Percentiles rank a stretch among this genome's conserved stretches.
phyloP scores from a whole-genome alignment of 2,113 vertebrate genomes.

The Takifugu bimaculatus region DNA sequence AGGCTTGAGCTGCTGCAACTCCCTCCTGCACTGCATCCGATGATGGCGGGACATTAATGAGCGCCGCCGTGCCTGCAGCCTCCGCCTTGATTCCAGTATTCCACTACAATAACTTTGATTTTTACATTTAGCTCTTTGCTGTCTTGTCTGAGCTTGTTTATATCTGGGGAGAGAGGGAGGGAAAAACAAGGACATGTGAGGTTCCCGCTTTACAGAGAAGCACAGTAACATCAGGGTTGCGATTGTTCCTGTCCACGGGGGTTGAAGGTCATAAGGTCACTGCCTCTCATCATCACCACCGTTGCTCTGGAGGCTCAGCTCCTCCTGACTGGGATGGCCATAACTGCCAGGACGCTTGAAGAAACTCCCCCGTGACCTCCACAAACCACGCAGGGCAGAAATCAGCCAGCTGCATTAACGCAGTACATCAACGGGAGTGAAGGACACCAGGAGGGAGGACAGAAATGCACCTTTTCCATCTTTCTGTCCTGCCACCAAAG shows the following conservation, averaged over 20 bases:
- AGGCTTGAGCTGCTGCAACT: slow-evolving; percentile 26
- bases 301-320: not conserved
- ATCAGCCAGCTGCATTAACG: slow-evolving; percentile 23
- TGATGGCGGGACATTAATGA: slow-evolving; percentile 33
- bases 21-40: slow-evolving; percentile 21
- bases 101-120: not conserved
- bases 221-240: no score
- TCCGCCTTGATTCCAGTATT: not conserved
- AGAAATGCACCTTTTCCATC: not conserved
- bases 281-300: not conserved
- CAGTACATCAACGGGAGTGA: slow-evolving; percentile 4
- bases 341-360: slow-evolving; percentile 29
- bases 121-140: not conserved
- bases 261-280: not conserved
- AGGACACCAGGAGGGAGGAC: slow-evolving; percentile 22
- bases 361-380: slow-evolving; percentile 34
- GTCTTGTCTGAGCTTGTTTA: no score
- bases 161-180: not conserved
- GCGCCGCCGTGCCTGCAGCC: slow-evolving; percentile 8
- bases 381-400: slow-evolving; percentile 7
- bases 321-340: slow-evolving; percentile 24
- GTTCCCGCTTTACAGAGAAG: no score
- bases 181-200: not conserved
- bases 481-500: not conserved
- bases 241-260: not conserved